phyloP scores from a whole-genome alignment of 1,140 invertebrate genomes.

The Dysdera silvatica region DNA sequence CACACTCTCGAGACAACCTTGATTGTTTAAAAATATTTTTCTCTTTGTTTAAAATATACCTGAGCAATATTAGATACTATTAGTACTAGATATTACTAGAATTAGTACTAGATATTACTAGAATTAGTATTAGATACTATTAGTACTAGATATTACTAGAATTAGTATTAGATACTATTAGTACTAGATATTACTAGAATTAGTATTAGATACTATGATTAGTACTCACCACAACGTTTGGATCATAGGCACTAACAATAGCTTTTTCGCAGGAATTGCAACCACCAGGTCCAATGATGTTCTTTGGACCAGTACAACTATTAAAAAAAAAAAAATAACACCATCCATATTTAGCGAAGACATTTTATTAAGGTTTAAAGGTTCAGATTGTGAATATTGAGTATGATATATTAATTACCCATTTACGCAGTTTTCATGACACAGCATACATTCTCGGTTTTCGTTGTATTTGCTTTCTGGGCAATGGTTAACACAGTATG shows the following conservation, averaged over 20 bases:
- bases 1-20: no score
- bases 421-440: conserved; percentile 78
- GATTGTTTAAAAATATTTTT: no score
- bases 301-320: conserved; percentile 71
- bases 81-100: no score
- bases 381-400: neutral
- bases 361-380: neutral
- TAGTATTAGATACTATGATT: no score
- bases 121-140: no score
- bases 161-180: no score
- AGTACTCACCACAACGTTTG: conserved; percentile 38
- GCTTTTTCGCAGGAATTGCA: conserved; percentile 86
- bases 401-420: conserved; percentile 40
- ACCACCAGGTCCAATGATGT: conserved; percentile 70
- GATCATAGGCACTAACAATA: conserved; percentile 56
- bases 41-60: no score
- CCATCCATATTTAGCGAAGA: neutral
- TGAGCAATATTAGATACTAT: no score
- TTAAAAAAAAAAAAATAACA: neutral
- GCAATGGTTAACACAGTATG: conserved; percentile 76
- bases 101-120: no score
- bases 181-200: no score
- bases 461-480: conserved; percentile 71
- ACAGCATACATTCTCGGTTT: conserved; percentile 63
- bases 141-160: no score